A percentile compares a stretch with the other conserved stretches of the same genome.
Conservation (phyloP, 2,888 invertebrate species). For the Acrobasis repandana region DNA sequence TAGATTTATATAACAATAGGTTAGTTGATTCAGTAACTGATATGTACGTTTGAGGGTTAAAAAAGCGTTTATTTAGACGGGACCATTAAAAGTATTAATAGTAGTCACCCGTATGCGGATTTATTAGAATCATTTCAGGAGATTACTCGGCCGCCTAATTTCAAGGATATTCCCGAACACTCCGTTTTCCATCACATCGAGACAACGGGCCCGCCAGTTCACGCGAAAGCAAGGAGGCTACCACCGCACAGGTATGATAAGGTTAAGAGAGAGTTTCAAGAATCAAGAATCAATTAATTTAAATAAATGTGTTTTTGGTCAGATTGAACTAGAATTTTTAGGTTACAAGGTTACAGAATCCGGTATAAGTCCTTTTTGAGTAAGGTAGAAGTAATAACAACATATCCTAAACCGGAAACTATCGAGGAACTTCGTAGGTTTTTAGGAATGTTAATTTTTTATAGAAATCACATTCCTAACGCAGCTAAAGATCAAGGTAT, state of each 20-base stretch:
- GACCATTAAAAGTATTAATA: background rate
- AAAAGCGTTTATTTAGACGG: background rate
- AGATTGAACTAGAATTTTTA: too few relatives aligned
- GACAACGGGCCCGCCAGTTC: constrained; percentile 48
- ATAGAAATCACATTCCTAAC: too few relatives aligned
- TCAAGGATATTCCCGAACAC: constrained; percentile 31
- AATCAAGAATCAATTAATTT: too few relatives aligned
- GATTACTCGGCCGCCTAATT: constrained; percentile 32
- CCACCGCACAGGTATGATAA: constrained; percentile 43
- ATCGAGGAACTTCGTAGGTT: too few relatives aligned
- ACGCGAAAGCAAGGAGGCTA: constrained; percentile 44
- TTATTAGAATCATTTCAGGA: constrained; percentile 30
- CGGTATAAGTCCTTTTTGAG: too few relatives aligned
- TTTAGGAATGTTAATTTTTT: too few relatives aligned
- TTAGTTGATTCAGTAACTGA: background rate
- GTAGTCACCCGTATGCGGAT: background rate
- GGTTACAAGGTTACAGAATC: too few relatives aligned
- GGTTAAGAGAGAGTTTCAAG: constrained; percentile 46
- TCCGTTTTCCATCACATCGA: constrained; percentile 41
- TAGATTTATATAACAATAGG: constrained; percentile 4
- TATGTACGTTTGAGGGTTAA: background rate
- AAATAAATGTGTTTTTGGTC: too few relatives aligned
- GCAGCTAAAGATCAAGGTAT: background rate
- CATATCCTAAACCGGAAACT: too few relatives aligned
- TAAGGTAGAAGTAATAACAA: too few relatives aligned